Conservation (phyloP, 2,113 vertebrate species). For the Callorhinus ursinus region DNA sequence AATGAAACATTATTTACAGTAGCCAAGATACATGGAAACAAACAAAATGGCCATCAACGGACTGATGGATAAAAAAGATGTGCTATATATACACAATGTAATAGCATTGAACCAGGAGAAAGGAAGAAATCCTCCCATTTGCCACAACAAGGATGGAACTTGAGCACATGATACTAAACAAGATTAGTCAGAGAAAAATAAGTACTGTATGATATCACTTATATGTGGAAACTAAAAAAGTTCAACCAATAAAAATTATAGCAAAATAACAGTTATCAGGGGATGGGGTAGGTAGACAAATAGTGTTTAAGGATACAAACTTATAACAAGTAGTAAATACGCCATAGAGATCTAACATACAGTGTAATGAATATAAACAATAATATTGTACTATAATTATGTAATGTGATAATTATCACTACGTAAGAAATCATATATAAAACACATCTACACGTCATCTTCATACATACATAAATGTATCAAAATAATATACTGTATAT, state of each 20-base stretch:
- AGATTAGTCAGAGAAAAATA: background rate
- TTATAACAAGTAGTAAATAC: background rate
- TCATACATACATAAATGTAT: background rate
- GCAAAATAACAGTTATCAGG: background rate
- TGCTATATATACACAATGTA: background rate
- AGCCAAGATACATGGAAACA: background rate
- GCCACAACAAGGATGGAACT: background rate
- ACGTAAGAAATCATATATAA: background rate
- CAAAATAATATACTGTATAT: background rate
- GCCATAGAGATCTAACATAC: background rate
- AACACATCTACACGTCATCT: background rate
- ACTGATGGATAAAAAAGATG: background rate
- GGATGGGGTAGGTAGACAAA: background rate
- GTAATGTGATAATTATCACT: background rate
- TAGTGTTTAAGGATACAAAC: background rate
- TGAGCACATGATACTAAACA: background rate
- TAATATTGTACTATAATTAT: background rate
- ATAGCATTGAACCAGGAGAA: background rate
- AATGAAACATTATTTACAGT: background rate
- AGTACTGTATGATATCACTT: background rate
- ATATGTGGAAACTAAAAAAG: background rate
- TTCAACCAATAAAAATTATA: background rate
- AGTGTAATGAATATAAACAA: background rate
- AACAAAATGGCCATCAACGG: background rate
- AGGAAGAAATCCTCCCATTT: background rate